Base-by-base conservation (phyloP, 1,140 invertebrate species). In the Leptopilina clavipes region DNA sequence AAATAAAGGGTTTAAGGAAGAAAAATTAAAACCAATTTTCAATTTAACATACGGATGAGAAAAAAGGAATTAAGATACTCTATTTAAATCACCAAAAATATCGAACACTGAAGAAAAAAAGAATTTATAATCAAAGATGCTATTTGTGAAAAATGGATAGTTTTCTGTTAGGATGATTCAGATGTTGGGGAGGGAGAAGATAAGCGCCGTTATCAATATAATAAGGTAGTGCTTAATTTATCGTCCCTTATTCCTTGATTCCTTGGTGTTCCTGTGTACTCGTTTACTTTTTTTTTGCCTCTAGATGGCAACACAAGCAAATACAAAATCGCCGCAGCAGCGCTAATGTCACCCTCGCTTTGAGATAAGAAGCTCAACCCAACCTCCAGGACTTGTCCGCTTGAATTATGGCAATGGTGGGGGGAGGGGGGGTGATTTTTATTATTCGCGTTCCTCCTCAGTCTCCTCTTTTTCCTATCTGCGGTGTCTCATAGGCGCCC, bases 391-490 rank as follows among this genome's bases (percentile, higher is more conserved):
- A 73, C 79, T 84, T 86, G 85, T 84, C 83, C 85, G 84, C 80
- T 83, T 90, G 89, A 90, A 75, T 90, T 90, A 90, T 86, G 5
- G n/a, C n/a, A n/a, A n/a, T n/a, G n/a, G n/a, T n/a, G n/a, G n/a
- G n/a, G n/a, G n/a, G n/a, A n/a, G n/a, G n/a, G 87, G 83, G 77
- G 81, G 83, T 84, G 86, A 90, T 90, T 90, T 90, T 90, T 90
- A 90, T 90, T 90, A 90, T 90, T 90, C 89, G 85, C 86, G 75
- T 77, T 59, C 79, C 79, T 79, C 71, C 79, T 73, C 74, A 71
- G 71, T 72, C 65, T 74, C 75, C 78, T 79, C 81, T 81, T 81
- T 83, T 81, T 81, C 78, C 79, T 83, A 81, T 81, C 82, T 80
- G 37, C 78, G 82, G 81, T 71, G 74, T 76, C 76, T 83, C 80